Base-by-base conservation (phyloP, 2,797 vertebrate species). In the Aulostomus chinensis region DNA sequence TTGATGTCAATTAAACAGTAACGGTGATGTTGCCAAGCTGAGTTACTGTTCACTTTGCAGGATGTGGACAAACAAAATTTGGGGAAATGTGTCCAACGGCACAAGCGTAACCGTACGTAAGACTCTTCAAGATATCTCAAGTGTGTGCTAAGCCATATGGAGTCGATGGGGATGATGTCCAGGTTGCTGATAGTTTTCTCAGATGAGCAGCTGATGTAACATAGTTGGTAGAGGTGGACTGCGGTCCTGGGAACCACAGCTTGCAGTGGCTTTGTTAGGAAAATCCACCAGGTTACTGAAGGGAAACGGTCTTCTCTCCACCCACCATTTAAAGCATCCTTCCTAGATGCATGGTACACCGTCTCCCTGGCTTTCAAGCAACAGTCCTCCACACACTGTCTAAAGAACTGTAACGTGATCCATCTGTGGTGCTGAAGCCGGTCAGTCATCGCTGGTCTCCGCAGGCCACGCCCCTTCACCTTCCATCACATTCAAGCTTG, bases 21-120 rank as follows among this genome's bases (percentile, higher is more conserved):
- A 58, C 18, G 2, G 55, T 76, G 68, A 81, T 78, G 62, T 59
- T 37, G 41, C 38, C 20, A 24, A 66, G 66, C 65, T 68, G 59
- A 77, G 72, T 85, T 79, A 57, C 71, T 24, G 55, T 71, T 82
- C 46, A 66, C n/a, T 75, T 67, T 54, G 55, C 52, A 26, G 59
- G 57, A 58, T n/a, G 54, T 56, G 54, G 76, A n/a, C n/a, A n/a
- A n/a, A 63, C 59, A 58, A 71, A 78, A 31, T 8, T 4, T 42
- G 17, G 21, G 15, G 52, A 43, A 58, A 43, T 36, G 47, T 28
- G 9, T 25, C 2, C 14, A 56, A 45, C 5, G 12, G 29, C 35
- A 18, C 15, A 42, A 25, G 34, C 5, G 18, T 24, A 31, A 50
- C 26, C 6, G 39, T 32, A 47, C 20, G 64, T 38, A n/a, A 50